Evolutionary conservation across 2,113 vertebrate genomes (phyloP).

Genomic region (Odocoileus virginianus): DNA sequence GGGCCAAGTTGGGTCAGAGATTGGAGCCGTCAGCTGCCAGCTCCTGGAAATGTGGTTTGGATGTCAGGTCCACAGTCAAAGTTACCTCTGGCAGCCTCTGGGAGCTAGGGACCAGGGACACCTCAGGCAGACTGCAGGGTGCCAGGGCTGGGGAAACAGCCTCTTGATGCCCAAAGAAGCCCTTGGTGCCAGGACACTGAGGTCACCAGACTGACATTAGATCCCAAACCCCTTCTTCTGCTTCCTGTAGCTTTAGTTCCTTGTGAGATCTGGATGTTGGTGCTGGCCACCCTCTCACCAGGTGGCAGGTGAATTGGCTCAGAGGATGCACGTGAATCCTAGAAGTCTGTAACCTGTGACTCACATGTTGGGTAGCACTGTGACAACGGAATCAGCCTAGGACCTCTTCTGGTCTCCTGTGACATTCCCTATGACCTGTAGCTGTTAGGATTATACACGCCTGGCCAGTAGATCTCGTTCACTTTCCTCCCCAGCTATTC

Average conservation of each 20-base stretch:
- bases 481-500: too few relatives aligned
- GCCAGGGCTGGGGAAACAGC: background rate
- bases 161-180: background rate
- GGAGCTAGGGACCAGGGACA: background rate
- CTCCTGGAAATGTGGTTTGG: background rate
- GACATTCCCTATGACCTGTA: fast-evolving
- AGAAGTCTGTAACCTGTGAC: background rate
- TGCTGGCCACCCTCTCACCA: background rate
- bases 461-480: background rate
- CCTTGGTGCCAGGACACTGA: background rate
- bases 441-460: background rate
- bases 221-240: background rate
- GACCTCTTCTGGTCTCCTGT: background rate
- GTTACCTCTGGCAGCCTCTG: background rate
- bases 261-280: background rate
- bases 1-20: background rate
- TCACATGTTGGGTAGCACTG: fast-evolving
- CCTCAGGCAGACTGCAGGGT: background rate
- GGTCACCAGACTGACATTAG: fast-evolving
- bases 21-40: background rate
- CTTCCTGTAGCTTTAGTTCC: background rate
- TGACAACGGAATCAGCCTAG: background rate
- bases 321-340: background rate
- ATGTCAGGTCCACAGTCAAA: background rate
- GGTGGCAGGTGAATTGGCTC: background rate